These are phyloP conservation scores for Maccullochella peelii DNA, from an alignment of 2,113 vertebrate species.

Conservation along the genomic window DNA sequence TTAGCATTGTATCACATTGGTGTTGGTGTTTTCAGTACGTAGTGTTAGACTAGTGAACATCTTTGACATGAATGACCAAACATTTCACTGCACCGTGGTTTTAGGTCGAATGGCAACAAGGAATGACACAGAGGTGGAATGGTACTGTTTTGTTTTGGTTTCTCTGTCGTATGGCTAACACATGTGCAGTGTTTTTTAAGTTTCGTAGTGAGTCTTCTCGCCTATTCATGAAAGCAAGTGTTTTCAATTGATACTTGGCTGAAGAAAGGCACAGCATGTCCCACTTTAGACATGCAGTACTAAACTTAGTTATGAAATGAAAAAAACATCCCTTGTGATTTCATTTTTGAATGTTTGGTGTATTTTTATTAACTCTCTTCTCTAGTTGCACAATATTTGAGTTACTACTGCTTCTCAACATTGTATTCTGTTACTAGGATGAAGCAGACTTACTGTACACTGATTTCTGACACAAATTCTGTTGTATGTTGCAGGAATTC, in stretches of 20 bases:
- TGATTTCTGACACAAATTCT: slow-evolving; percentile 40
- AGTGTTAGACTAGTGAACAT: slow-evolving; percentile 19
- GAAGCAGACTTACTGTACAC: not conserved
- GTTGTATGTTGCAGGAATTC: slow-evolving; percentile 91
- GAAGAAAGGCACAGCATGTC: slow-evolving; percentile 53
- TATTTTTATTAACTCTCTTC: slow-evolving; percentile 25
- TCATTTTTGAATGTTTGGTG: slow-evolving; percentile 34
- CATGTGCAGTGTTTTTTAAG: slow-evolving; percentile 54
- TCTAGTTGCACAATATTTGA: slow-evolving; percentile 16
- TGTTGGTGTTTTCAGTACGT: slow-evolving; percentile 13
- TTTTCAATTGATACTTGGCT: slow-evolving; percentile 68
- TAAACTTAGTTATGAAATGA: slow-evolving; percentile 50
- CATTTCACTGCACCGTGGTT: slow-evolving; percentile 11
- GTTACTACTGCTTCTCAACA: slow-evolving; percentile 7
- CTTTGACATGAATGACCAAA: slow-evolving; percentile 36
- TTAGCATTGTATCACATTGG: slow-evolving; percentile 35
- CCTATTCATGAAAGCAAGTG: slow-evolving; percentile 54
- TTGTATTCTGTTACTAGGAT: not conserved
- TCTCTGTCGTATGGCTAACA: slow-evolving; percentile 64
- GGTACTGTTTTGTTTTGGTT: slow-evolving; percentile 32
- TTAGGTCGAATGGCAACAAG: slow-evolving; percentile 11
- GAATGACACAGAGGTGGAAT: slow-evolving; percentile 36
- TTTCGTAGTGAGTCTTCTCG: slow-evolving; percentile 45
- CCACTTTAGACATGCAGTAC: slow-evolving; percentile 39
- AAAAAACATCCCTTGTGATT: slow-evolving; percentile 17